Percentiles rank a stretch among this genome's conserved stretches.
phyloP scores from a whole-genome alignment of 2,113 vertebrate species.

The Pituophis catenifer region DNA sequence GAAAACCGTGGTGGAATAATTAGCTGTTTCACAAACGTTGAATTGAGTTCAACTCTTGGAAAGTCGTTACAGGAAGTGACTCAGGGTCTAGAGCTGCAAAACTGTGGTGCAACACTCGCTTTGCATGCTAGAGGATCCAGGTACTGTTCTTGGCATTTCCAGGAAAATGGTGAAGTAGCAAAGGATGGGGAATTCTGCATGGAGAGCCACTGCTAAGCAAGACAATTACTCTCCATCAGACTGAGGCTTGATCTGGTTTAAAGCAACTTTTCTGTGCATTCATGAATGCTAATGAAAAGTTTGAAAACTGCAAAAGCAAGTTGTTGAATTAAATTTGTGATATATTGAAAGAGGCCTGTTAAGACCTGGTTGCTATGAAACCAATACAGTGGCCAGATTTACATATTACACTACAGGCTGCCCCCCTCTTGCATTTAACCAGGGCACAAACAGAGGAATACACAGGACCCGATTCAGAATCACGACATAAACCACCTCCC shows the following conservation, averaged over 20 bases:
- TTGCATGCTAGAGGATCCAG: not conserved
- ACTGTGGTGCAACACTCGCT: not conserved
- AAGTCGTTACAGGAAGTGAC: not conserved
- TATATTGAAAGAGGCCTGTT: not conserved
- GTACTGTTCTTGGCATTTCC: not conserved
- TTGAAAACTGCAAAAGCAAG: not conserved
- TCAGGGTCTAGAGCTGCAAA: not conserved
- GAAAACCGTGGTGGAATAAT: not conserved
- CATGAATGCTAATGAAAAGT: not conserved
- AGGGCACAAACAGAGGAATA: not conserved
- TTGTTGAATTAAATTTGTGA: not conserved
- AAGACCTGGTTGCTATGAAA: not conserved
- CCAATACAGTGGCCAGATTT: not conserved
- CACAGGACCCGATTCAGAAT: not conserved
- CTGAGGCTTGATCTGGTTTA: not conserved
- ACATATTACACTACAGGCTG: not conserved
- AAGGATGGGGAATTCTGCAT: not conserved
- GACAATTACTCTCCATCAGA: not conserved
- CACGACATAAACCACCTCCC: not conserved
- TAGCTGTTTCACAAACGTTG: not conserved
- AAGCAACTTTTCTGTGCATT: not conserved
- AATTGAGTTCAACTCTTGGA: not conserved
- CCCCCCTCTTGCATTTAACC: not conserved
- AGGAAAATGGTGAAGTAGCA: not conserved
- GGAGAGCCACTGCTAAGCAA: not conserved